Evolutionary conservation across 2,113 vertebrate genomes (phyloP).

Genomic region (Onychorhynchus coronatus): DNA sequence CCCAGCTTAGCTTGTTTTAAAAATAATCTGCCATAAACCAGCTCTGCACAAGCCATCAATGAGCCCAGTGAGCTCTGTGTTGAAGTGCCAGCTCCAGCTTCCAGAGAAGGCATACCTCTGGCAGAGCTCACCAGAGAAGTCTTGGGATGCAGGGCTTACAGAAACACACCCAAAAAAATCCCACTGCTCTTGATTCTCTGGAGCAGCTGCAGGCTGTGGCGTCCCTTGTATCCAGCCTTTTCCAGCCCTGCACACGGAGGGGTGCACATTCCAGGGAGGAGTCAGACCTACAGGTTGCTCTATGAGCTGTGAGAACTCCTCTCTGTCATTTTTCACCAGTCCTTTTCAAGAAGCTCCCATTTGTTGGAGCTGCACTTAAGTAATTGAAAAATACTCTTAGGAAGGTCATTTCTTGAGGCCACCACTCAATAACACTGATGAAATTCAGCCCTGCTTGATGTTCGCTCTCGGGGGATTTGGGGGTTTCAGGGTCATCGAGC

Average conservation of each 20-base stretch:
- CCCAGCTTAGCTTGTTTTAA: not conserved
- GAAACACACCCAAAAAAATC: not conserved
- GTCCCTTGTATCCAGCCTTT: not conserved
- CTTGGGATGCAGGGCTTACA: not conserved
- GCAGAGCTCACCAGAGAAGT: accelerated
- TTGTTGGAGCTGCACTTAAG: not conserved
- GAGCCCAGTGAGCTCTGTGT: not conserved
- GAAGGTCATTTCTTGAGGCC: not conserved
- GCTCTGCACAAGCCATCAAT: not conserved
- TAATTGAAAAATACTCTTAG: not conserved
- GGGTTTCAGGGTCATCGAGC: not conserved
- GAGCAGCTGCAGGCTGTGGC: not conserved
- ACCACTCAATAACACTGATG: accelerated
- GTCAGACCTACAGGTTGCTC: accelerated
- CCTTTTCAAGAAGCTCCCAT: not conserved
- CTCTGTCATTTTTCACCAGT: not conserved
- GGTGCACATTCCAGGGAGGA: not conserved
- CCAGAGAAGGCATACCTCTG: not conserved
- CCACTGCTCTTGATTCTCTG: not conserved
- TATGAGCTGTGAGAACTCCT: not conserved
- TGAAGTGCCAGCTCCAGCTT: not conserved
- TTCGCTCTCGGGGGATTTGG: not conserved
- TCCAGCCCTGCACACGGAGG: not conserved
- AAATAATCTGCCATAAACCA: not conserved
- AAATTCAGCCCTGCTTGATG: not conserved